Base-by-base conservation (phyloP, 2,888 invertebrate species). In the Villa cingulata region DNA sequence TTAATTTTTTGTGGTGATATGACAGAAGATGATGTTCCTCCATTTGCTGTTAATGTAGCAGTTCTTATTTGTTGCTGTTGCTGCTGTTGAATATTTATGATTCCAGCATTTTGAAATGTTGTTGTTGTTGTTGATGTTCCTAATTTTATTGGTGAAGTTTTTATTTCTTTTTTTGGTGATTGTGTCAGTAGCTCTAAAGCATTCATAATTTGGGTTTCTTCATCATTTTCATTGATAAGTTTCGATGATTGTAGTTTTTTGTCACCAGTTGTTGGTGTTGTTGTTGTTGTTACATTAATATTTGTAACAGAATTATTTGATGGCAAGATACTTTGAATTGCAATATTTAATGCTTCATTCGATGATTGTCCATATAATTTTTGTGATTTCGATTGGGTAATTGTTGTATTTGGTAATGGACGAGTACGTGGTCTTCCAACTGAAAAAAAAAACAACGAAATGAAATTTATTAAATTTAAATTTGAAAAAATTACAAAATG, bases 351-450 rank as follows among this genome's bases (percentile, higher is more conserved):
- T 44, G 65, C 66, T 48, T 66, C 66, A 49, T 59, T 62, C 19
- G 56, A 51, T 19, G 57, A 46, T 39, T 49, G 49, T 17, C 44
- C 37, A 20, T 51, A 41, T 15, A 49, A 36, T 37, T 46, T 34
- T 6, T 23, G 23, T 23, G 23, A 23, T 23, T 23, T 23, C 5
- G 5, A 6, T 37, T 43, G 49, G 32, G 47, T 49, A 12, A 41
- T 27, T 6, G 7, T 7, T 16, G 46, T 51, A 37, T 58, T 55
- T 18, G 61, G 59, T 20, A 63, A 32, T 4, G 66, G 64, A 37
- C 66, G 61, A 6, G 63, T 64, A 18, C 68, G 71, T 14, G 74
- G 75, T 46, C 75, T 66, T 48, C 75, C 75, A 57, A 74, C 74
- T 74, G 58, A 51, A 58, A 56, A 56, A 52, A 58, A 46, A 53